Conservation (phyloP, 2,113 vertebrate species). For the Garra rufa region DNA sequence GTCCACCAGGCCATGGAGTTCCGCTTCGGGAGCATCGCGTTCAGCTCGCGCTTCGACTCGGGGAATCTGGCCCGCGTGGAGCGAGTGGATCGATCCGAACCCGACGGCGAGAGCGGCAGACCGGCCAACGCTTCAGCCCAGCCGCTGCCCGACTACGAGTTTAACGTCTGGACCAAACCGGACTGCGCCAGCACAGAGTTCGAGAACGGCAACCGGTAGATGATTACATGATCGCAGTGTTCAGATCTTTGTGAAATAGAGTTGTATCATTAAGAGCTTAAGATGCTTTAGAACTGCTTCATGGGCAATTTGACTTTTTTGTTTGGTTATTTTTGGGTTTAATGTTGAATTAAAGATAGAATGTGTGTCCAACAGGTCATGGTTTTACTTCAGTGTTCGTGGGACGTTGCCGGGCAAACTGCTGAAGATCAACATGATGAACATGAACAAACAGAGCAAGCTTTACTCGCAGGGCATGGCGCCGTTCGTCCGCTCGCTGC, state of each 20-base stretch:
- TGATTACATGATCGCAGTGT: background rate
- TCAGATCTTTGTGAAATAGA: background rate
- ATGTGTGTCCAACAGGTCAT: conserved; percentile 79
- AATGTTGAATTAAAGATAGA: background rate
- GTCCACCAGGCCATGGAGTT: conserved; percentile 75
- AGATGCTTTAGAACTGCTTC: too few relatives aligned
- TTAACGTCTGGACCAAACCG: conserved; percentile 93
- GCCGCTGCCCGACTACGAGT: conserved; percentile 84
- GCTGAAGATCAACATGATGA: conserved; percentile 94
- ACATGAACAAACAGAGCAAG: conserved; percentile 98
- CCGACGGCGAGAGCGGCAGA: conserved; percentile 54
- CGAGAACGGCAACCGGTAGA: conserved; percentile 93
- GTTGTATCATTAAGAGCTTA: too few relatives aligned
- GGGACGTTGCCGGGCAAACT: conserved; percentile 85
- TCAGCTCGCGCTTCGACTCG: conserved; percentile 94
- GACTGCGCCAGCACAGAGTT: conserved; percentile 91
- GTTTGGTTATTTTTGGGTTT: background rate
- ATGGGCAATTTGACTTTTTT: too few relatives aligned
- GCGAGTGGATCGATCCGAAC: conserved; percentile 75
- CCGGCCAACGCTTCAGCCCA: conserved; percentile 52
- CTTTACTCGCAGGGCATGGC: conserved; percentile 97
- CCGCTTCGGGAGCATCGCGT: conserved; percentile 83
- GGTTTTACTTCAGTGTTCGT: conserved; percentile 95
- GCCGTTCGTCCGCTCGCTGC: conserved; percentile 89
- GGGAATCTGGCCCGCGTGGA: conserved; percentile 91